phyloP scores from a whole-genome alignment of 1,140 invertebrate genomes.

The Octopus bimaculoides region DNA sequence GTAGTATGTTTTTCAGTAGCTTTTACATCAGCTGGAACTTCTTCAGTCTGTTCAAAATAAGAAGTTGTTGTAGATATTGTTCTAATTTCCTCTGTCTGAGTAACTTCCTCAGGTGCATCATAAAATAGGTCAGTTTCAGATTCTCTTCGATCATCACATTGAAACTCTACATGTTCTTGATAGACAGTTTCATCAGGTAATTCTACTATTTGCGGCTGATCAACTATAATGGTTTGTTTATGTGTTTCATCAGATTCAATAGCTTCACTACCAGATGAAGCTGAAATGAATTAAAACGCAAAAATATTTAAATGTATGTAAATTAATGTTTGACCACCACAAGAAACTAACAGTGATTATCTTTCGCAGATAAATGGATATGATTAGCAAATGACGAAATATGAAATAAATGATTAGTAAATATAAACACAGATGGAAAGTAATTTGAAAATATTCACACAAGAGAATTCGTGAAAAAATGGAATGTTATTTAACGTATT shows the following conservation, averaged over 20 bases:
- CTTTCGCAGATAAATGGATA: too few species aligned
- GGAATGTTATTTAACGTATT: too few species aligned
- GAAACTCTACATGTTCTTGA: conserved; percentile 15
- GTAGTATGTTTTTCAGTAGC: conserved; percentile 35
- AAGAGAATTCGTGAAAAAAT: too few species aligned
- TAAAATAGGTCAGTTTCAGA: conserved; percentile 5
- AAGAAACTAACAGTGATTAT: too few species aligned
- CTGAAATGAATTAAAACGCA: conserved; percentile 20
- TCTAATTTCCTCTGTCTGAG: conserved; percentile 32
- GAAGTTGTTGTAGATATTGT: conserved; percentile 22
- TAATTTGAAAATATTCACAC: too few species aligned
- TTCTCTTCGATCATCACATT: conserved; percentile 17
- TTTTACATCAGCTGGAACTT: conserved; percentile 25
- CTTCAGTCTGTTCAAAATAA: background rate
- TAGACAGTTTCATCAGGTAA: conserved; percentile 16
- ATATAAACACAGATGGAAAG: too few species aligned
- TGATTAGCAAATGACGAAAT: too few species aligned
- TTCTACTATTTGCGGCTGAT: conserved; percentile 28
- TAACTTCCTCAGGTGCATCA: conserved; percentile 24
- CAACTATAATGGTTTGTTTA: conserved; percentile 49
- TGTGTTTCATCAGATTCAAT: conserved; percentile 43
- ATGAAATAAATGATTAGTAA: too few species aligned
- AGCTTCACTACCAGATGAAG: conserved; percentile 39
- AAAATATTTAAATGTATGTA: background rate
- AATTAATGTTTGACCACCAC: background rate